A percentile compares a stretch with the other conserved stretches of the same genome.
Evolutionary conservation across 2,113 vertebrate genomes (phyloP).

Genomic region (Tricholaema leucomelas): DNA sequence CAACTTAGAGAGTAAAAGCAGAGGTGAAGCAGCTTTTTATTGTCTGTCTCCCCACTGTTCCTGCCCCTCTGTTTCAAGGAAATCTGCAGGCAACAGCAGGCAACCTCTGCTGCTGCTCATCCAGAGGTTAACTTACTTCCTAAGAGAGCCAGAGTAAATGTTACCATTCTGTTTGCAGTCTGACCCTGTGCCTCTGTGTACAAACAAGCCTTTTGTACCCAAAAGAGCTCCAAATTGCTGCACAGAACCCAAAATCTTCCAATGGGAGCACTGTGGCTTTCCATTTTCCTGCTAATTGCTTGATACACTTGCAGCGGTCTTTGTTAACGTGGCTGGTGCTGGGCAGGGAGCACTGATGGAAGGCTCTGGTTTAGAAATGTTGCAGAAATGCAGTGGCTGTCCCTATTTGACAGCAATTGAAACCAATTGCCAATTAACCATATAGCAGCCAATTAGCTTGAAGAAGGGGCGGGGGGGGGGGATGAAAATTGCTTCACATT

Average conservation of each 20-base stretch:
- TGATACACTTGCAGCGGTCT: background rate
- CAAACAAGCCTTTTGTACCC: slow-evolving; percentile 10
- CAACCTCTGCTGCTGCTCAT: background rate
- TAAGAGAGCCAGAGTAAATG: background rate
- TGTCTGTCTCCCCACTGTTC: background rate
- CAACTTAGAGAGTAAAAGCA: background rate
- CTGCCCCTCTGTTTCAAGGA: background rate
- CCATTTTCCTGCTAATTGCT: slow-evolving; percentile 65
- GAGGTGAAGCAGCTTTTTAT: background rate
- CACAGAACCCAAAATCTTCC: slow-evolving; percentile 45
- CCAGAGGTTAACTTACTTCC: background rate
- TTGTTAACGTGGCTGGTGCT: slow-evolving; percentile 1
- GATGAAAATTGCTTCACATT: slow-evolving; percentile 15
- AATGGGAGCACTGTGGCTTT: slow-evolving; percentile 7
- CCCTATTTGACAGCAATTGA: slow-evolving; percentile 42
- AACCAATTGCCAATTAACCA: slow-evolving; percentile 48
- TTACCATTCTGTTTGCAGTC: background rate
- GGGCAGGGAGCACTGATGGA: background rate
- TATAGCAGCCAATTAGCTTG: slow-evolving; percentile 45
- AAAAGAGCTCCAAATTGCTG: slow-evolving; percentile 49
- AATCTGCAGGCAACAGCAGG: too few species aligned
- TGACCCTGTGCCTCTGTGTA: background rate
- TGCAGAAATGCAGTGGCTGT: slow-evolving; percentile 10
- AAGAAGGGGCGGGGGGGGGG: background rate
- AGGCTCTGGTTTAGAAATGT: slow-evolving; percentile 21